Evolutionary conservation across 2,797 vertebrate species (phyloP).

Genomic region (Lepidocolaptes lacrymiger): DNA sequence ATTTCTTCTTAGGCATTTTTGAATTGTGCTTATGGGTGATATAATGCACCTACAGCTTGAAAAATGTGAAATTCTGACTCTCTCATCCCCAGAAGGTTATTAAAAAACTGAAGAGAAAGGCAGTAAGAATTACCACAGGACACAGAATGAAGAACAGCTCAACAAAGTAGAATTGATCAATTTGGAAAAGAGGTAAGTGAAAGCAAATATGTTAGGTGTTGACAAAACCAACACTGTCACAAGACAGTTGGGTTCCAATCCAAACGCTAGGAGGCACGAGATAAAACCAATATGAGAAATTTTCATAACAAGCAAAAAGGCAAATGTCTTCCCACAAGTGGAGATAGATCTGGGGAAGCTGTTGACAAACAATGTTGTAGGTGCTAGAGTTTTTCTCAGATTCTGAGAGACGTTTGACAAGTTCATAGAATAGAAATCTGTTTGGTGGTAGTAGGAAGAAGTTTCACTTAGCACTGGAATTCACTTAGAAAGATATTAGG

Average conservation of each 20-base stretch:
- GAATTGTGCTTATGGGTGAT: fast-evolving
- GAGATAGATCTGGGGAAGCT: background rate
- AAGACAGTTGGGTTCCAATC: background rate
- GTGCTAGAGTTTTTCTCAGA: background rate
- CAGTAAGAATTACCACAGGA: background rate
- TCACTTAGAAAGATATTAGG: background rate
- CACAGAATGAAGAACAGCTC: background rate
- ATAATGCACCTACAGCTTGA: background rate
- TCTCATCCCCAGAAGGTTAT: background rate
- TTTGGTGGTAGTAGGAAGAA: background rate
- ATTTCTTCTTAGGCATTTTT: background rate
- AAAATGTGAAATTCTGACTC: background rate
- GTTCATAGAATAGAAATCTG: background rate
- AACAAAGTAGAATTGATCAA: background rate
- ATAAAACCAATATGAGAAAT: background rate
- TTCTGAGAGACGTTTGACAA: background rate
- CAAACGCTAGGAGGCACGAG: background rate
- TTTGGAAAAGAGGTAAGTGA: background rate
- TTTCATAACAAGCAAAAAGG: background rate
- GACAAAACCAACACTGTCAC: background rate
- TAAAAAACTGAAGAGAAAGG: background rate
- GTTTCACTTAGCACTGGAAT: background rate
- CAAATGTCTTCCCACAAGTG: background rate
- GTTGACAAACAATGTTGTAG: background rate
- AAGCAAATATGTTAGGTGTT: background rate